Percentiles rank a stretch among this genome's conserved stretches.
Evolutionary conservation across 2,888 invertebrate genomes (phyloP).

Genomic region (Drosophila putrida): DNA sequence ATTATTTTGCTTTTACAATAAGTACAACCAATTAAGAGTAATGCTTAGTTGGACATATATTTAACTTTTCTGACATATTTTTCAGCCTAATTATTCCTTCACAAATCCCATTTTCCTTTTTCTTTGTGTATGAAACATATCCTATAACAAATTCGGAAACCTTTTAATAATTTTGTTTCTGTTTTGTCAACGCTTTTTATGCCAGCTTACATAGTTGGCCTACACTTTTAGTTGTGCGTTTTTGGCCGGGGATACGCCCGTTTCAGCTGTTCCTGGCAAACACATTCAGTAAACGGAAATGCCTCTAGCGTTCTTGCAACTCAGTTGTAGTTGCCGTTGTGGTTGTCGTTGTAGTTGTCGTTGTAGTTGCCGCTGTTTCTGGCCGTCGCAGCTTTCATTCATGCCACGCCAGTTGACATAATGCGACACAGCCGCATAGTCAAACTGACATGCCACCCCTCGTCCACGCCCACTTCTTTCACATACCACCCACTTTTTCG

Average conservation of each 20-base stretch:
- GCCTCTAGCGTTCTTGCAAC: constrained; percentile 31
- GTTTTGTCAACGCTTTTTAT: constrained; percentile 37
- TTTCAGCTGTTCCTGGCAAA: constrained; percentile 33
- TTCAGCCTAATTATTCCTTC: no score
- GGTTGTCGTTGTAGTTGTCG: constrained; percentile 48
- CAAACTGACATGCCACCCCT: constrained; percentile 17
- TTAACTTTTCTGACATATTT: no score
- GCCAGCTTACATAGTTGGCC: constrained; percentile 22
- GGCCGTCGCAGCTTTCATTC: constrained; percentile 70
- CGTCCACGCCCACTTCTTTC: not conserved
- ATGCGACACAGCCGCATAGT: constrained; percentile 63
- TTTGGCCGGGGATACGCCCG: constrained; percentile 31
- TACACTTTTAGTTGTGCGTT: constrained; percentile 7
- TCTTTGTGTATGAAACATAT: not conserved
- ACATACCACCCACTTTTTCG: constrained; percentile 8
- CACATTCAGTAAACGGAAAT: constrained; percentile 48
- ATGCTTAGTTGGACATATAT: not conserved
- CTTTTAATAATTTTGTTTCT: constrained; percentile 18
- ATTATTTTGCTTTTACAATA: no score
- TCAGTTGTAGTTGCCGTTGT: constrained; percentile 42
- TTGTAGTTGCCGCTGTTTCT: constrained; percentile 44
- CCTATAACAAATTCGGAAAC: constrained; percentile 7
- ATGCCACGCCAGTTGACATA: constrained; percentile 75
- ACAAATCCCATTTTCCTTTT: not conserved
- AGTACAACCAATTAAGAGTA: no score